phyloP scores from a whole-genome alignment of 2,888 invertebrate species.

The Andrena camellia region DNA sequence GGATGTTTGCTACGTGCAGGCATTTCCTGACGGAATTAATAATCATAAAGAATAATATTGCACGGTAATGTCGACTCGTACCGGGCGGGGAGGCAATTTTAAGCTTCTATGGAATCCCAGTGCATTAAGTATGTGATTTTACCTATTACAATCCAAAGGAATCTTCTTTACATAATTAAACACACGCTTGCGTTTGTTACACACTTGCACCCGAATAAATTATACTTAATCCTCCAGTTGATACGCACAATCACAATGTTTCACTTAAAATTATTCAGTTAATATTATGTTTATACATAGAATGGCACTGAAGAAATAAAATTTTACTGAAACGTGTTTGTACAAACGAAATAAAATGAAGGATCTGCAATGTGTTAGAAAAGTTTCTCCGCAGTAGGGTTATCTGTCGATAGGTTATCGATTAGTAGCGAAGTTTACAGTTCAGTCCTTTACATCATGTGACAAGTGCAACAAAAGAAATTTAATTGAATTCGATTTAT shows the following conservation, averaged over 20 bases:
- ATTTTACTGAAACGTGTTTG: not conserved
- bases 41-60: slow-evolving; percentile 51
- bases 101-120: slow-evolving; percentile 23
- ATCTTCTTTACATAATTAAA: not conserved
- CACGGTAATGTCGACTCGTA: slow-evolving; percentile 37
- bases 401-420: too few relatives aligned
- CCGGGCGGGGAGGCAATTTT: slow-evolving; percentile 22
- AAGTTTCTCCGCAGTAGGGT: not conserved
- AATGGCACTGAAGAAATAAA: not conserved
- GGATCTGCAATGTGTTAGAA: not conserved
- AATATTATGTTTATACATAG: not conserved
- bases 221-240: slow-evolving; percentile 8
- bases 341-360: too few relatives aligned
- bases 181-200: not conserved
- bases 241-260: not conserved
- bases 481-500: too few relatives aligned
- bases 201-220: not conserved
- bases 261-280: not conserved
- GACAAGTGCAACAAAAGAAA: too few relatives aligned
- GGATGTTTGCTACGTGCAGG: slow-evolving; percentile 3
- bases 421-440: too few relatives aligned
- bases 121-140: slow-evolving; percentile 34
- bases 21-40: slow-evolving; percentile 30
- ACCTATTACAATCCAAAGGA: slow-evolving; percentile 22
- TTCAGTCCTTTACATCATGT: too few relatives aligned